These are phyloP conservation scores for Heliangelus exortis DNA, from an alignment of 2,797 vertebrate genomes.

Conservation along the genomic window DNA sequence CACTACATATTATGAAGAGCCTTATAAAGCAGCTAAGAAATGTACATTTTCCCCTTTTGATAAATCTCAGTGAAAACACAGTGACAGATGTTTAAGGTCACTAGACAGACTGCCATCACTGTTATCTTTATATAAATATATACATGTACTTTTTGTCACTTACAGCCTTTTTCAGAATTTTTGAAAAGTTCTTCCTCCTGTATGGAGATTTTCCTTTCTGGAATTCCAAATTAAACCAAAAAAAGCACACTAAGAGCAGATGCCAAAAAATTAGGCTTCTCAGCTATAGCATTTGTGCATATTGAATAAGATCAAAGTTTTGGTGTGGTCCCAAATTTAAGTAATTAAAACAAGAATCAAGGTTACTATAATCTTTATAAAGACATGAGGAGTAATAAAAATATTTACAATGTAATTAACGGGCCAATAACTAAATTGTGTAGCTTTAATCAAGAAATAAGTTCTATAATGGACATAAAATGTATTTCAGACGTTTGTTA, in stretches of 20 bases:
- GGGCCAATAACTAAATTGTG: background rate
- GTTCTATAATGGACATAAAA: background rate
- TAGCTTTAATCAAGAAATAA: background rate
- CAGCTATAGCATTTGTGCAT: background rate
- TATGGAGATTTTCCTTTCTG: background rate
- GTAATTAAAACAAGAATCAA: background rate
- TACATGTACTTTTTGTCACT: background rate
- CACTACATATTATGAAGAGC: accelerated
- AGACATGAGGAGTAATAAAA: accelerated
- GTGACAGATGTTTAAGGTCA: background rate
- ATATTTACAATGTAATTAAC: background rate
- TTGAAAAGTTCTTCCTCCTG: background rate
- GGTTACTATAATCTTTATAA: background rate
- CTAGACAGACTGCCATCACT: background rate
- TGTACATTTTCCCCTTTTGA: background rate
- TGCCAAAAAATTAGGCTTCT: background rate
- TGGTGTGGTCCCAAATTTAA: background rate
- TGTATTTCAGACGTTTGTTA: background rate
- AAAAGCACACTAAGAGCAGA: background rate
- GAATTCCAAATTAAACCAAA: background rate
- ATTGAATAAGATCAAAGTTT: background rate
- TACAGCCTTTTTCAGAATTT: background rate
- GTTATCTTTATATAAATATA: background rate
- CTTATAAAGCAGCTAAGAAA: background rate
- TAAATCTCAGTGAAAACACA: background rate